Evolutionary conservation across 2,113 vertebrate species (phyloP), one percentile per base, ranked within the genome.

Genomic region (Larimichthys polyactis): DNA sequence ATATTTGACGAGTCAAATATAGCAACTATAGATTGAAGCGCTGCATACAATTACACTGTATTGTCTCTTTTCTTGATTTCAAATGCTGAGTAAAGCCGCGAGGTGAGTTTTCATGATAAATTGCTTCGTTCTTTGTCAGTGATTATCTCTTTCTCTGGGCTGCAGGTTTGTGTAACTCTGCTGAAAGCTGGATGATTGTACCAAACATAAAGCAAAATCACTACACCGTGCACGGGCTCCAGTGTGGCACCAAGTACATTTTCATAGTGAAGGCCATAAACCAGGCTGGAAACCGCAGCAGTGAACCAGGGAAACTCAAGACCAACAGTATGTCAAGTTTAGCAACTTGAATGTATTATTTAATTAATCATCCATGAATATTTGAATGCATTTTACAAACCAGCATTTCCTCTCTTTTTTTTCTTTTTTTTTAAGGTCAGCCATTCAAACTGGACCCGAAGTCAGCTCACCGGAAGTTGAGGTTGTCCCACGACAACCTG

Each of bases 131-230:
- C 49, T 60, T 72, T 59, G 46, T 54, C 55, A 17, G 16, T 84
- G 76, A 85, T 22, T 63, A 1, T 77, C 4, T 91, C 19, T 81
- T 22, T 89, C 49, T 82, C 24, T 64, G 62, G 54, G 57, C 87
- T 88, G 71, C 94, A 99, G 98, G 98, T 96, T 95, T 99, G 90
- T 99, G 98, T 91, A 99, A 97, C 93, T 99, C 98, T 2, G 96
- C 97, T 27, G 98, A 99, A 88, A 99, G 98, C 95, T 99, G 98
- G 98, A 99, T 99, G 98, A 99, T 99, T 76, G 98, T 99, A 76
- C 98, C 98, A 78, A 99, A 99, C 93, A 99, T 99, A 91, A 99
- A 99, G 87, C 98, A 99, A 88, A 99, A 99, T 90, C 97, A 99
- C 94, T 99, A 99, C 95, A 99, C 98, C 0, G 98, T 99, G 81